phyloP scores from a whole-genome alignment of 2,797 vertebrate genomes.

The Xyrichtys novacula region DNA sequence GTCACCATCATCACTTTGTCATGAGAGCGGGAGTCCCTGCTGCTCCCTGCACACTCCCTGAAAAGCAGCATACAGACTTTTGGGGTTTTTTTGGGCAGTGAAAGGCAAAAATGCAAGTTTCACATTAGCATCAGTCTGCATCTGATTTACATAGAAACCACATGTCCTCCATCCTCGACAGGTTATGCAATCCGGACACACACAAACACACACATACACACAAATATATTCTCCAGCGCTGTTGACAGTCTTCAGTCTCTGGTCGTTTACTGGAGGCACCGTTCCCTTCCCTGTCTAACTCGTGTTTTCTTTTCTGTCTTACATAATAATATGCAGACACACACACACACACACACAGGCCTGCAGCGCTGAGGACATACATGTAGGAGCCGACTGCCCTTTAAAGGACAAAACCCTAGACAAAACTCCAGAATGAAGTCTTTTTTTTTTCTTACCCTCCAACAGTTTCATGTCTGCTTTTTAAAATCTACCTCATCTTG shows the following conservation, averaged over 20 bases:
- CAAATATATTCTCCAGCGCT: slow-evolving; percentile 14
- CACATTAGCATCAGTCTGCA: slow-evolving; percentile 27
- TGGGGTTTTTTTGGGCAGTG: background rate
- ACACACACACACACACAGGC: slow-evolving; percentile 16
- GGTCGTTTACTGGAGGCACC: slow-evolving; percentile 30
- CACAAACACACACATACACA: slow-evolving; percentile 11
- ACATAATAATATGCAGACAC: slow-evolving; percentile 44
- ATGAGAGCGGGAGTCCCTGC: background rate
- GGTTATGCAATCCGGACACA: slow-evolving; percentile 57
- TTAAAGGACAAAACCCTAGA: slow-evolving; percentile 51
- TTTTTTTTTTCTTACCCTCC: background rate
- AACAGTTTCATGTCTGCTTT: background rate
- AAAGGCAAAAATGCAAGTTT: slow-evolving; percentile 8
- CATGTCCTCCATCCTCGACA: slow-evolving; percentile 57
- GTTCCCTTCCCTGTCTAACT: slow-evolving; percentile 23
- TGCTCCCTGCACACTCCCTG: background rate
- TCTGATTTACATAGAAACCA: slow-evolving; percentile 65
- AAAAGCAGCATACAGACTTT: background rate
- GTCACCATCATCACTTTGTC: background rate
- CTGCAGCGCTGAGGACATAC: slow-evolving; percentile 25
- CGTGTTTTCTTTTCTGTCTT: slow-evolving; percentile 54
- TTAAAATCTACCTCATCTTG: background rate
- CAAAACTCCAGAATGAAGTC: background rate
- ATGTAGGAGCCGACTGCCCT: slow-evolving; percentile 44
- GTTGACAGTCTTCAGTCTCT: slow-evolving; percentile 37